Evolutionary conservation across 2,113 vertebrate genomes (phyloP), one percentile per base, ranked within the genome.

Genomic region (Coreoperca whiteheadi): DNA sequence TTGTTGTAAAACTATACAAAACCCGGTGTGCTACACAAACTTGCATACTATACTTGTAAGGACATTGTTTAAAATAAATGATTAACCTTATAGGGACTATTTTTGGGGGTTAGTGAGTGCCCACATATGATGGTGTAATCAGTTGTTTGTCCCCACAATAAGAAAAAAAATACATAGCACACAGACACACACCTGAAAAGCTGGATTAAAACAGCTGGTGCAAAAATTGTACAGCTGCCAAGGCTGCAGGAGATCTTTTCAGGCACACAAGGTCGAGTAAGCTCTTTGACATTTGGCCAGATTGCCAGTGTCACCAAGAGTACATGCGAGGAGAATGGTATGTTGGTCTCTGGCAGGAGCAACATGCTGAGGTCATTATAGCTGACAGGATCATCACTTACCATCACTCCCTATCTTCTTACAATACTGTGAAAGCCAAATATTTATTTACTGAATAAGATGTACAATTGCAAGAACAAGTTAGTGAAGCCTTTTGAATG

Each of bases 201-300:
- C 65, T 67, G 76, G 70, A 84, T 68, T 82, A 34, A 87, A 88
- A 77, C 59, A 89, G 79, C 67, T 68, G 63, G 59, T 73, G 74
- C 37, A 50, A 69, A 18, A 63, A 48, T 48, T 66, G 77, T 70
- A 67, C 73, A 75, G 72, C 67, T 81, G 88, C 83, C 78, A 82
- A n/a, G 69, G 57, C 51, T 59, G 60, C 59, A 77, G 39, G 67
- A 72, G 77, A 76, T 85, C 56, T 78, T 39, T 75, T 25, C 51
- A 56, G 72, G 56, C 68, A 72, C 80, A 84, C 57, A 87, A 75
- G 85, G 87, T 89, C 82, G 88, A 81, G 63, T 57, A 67, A 79
- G 83, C 68, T 74, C 65, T 75, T 79, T 85, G 82, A 90, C 83
- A 89, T 76, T 63, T 72, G 59, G 60, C 67, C 73, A 84, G 66